Evolutionary conservation across 2,888 invertebrate species (phyloP), one percentile per base, ranked within the genome.

Genomic region (Tachina grossa): DNA sequence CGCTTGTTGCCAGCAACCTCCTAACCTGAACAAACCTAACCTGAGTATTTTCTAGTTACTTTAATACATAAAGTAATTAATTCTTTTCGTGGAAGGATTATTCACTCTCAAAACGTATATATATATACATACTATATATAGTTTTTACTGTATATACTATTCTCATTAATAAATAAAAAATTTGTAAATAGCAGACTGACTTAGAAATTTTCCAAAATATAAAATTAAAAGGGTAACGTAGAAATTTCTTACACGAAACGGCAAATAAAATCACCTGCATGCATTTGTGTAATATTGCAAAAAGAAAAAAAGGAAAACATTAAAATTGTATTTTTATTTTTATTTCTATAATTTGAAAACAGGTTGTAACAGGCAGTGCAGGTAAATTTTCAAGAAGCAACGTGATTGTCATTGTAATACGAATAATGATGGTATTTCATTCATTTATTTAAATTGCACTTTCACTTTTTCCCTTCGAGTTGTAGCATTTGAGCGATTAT

Each of bases 361-460:
- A 76, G 53, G 47, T 47, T 57, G 22, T 39, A 13, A 13, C 16
- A 51, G 4, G 9, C 39, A 59, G 41, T 10, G 0, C 68, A 81
- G 81, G 75, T 61, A 81, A 66, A 19, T 53, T 57, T 55, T 16
- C 16, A 59, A 49, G 9, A 31, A 45, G 13, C 16, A 49, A 75
- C 66, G 51, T 71, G 51, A 75, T 85, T 85, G 81, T 81, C 75
- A 82, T 65, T 75, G 61, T 71, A 78, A 61, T 71, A 59, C 10
- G 22, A 47, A 9, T 59, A 57, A 69, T 75, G 49, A 78, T 69
- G 63, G 49, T 19, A n/a, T 43, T 63, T 14, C 61, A 65, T 19
- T 43, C 16, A 72, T 79, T 71, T 75, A 77, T 71, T 82, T 79
- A 69, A 81, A 83, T 78, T 83, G 63, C 59, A 83, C 77, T 81